Base-by-base conservation (phyloP, 2,797 vertebrate genomes). In the Potorous gilbertii region DNA sequence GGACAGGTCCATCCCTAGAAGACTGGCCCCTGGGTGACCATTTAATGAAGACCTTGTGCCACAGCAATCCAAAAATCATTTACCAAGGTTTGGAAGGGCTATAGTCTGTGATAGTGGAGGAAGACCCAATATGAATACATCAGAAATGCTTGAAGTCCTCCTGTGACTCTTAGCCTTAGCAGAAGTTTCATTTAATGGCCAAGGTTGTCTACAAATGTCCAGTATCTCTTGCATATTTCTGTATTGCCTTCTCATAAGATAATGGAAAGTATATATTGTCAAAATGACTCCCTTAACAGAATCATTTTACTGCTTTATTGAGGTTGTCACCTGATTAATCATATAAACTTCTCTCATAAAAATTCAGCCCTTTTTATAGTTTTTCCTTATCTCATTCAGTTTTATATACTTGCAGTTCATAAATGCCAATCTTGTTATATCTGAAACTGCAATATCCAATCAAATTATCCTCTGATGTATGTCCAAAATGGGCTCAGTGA, bases 381-480 rank as follows among this genome's bases (percentile, higher is more conserved):
- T 97, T 97, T 95, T 54, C 55, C 50, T 55, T 96, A 91, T 95
- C 94, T 93, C 28, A 62, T 57, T 95, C 87, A 97, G 4, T 96
- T 98, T 97, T 92, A 97, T 90, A 89, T 96, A 89, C 93, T 97
- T 95, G 91, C 29, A 96, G 54, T 96, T 98, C 95, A 97, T 96
- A 98, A 98, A 98, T 96, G 92, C 91, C 94, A 92, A 94, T 96
- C 95, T 97, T 94, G 91, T 95, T 98, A 94, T 92, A 95, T 95
- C 57, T 94, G 90, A 97, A 98, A 96, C n/a, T 95, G 56, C 97
- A 98, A 96, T 96, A 98, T 95, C 97, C 96, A 97, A 95, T 98
- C 96, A 96, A 93, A 97, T 95, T 97, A 96, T 62, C 46, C 97
- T 91, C 89, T 97, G 96, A 96, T 98, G 94, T 40, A 93, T 97